Evolutionary conservation across 2,113 vertebrate genomes (phyloP).

Genomic region (Fulmarus glacialis): DNA sequence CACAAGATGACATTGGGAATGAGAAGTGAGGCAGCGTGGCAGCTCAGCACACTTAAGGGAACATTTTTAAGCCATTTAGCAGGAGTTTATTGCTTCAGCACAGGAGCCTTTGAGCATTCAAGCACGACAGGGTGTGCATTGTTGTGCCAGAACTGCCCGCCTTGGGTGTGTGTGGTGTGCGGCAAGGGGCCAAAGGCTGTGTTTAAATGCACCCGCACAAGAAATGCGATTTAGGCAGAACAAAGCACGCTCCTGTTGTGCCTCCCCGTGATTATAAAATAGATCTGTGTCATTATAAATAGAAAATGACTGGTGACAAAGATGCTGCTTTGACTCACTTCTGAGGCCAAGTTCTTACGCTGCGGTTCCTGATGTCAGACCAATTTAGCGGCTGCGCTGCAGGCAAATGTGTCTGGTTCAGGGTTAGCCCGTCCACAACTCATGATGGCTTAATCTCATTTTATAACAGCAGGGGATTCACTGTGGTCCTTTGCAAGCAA

Average conservation of each 20-base stretch:
- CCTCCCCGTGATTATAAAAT: conserved; percentile 42
- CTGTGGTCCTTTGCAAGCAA: neutral
- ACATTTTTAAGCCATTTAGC: conserved; percentile 10
- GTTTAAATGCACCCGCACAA: conserved; percentile 1
- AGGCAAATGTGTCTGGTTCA: neutral
- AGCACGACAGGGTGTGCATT: conserved; percentile 45
- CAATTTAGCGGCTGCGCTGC: neutral
- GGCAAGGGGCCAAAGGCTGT: conserved; percentile 31
- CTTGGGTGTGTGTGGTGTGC: conserved; percentile 21
- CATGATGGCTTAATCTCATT: conserved; percentile 48
- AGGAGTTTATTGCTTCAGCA: neutral
- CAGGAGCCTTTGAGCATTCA: neutral
- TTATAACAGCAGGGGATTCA: neutral
- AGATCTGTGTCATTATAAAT: conserved; percentile 57
- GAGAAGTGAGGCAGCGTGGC: neutral
- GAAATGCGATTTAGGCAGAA: conserved; percentile 51
- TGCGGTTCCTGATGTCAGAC: conserved; percentile 40
- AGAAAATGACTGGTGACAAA: conserved; percentile 59
- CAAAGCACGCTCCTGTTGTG: conserved; percentile 57
- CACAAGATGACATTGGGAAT: neutral
- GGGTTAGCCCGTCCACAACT: neutral
- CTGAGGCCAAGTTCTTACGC: neutral
- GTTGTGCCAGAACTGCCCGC: neutral
- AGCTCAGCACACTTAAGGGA: neutral
- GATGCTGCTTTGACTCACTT: conserved; percentile 30